phyloP scores from a whole-genome alignment of 2,888 invertebrate species.

The Eremobia ochroleuca region DNA sequence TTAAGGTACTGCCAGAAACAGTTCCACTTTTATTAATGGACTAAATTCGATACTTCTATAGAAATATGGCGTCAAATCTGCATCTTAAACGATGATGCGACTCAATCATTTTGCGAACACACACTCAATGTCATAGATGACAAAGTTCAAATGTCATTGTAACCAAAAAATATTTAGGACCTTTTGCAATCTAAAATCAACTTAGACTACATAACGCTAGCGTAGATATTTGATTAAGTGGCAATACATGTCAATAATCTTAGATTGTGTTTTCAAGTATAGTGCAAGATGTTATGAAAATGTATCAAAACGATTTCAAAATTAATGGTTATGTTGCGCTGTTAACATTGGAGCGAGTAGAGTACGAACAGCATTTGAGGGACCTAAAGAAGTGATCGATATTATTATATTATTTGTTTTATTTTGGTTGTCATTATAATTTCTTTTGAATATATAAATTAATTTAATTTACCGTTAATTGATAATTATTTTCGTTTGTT shows the following conservation, averaged over 20 bases:
- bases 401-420: slow-evolving; percentile 36
- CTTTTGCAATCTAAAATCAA: neutral
- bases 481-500: slow-evolving; percentile 51
- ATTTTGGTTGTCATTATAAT: slow-evolving; percentile 53
- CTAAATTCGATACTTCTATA: neutral
- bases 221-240: neutral
- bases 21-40: neutral
- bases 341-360: neutral
- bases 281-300: neutral
- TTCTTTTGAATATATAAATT: slow-evolving; percentile 59
- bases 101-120: neutral
- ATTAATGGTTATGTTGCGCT: slow-evolving; percentile 1
- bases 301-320: neutral
- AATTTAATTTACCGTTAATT: slow-evolving; percentile 37
- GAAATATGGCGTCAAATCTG: too few species aligned
- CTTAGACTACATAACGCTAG: neutral
- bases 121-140: neutral
- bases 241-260: neutral
- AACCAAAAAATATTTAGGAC: neutral
- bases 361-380: slow-evolving; percentile 40
- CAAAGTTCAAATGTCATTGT: neutral
- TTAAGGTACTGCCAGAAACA: neutral
- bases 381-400: slow-evolving; percentile 57
- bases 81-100: neutral
- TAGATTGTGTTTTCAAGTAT: neutral